Evolutionary conservation across 2,888 invertebrate genomes (phyloP).

Genomic region (Ormyrus thymus): DNA sequence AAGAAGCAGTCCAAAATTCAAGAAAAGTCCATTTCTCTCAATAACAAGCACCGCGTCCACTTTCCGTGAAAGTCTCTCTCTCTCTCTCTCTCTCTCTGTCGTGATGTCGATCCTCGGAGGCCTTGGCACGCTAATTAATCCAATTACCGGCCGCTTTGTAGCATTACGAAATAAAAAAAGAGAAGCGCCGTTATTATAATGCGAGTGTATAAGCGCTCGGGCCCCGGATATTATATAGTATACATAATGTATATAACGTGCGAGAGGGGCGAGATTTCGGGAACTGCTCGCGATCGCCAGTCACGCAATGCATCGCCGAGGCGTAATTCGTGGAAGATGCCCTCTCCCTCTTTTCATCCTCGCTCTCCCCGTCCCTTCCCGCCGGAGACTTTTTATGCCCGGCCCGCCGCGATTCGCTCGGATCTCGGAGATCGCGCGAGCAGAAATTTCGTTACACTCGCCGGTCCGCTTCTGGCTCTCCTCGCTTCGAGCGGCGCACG

Average conservation of each 20-base stretch:
- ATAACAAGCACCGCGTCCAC: too few relatives aligned
- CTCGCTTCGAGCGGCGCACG: too few relatives aligned
- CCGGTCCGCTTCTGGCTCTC: too few relatives aligned
- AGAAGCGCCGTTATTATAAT: slow-evolving; percentile 54
- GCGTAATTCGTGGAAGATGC: slow-evolving; percentile 51
- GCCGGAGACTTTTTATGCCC: slow-evolving; percentile 3
- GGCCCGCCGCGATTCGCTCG: background rate
- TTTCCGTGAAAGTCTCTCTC: background rate
- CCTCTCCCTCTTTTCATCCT: background rate
- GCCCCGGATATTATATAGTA: slow-evolving; percentile 20
- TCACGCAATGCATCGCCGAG: slow-evolving; percentile 53
- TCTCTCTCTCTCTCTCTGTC: slow-evolving; percentile 13
- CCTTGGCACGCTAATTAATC: slow-evolving; percentile 52
- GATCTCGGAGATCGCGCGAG: slow-evolving; percentile 16
- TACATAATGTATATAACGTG: slow-evolving; percentile 5
- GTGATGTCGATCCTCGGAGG: slow-evolving; percentile 26
- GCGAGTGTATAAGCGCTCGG: background rate
- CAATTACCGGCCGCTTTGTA: slow-evolving; percentile 52
- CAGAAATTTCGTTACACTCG: background rate
- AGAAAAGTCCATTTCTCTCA: background rate
- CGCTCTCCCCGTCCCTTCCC: background rate
- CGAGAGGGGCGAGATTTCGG: slow-evolving; percentile 42
- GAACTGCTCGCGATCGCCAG: slow-evolving; percentile 15
- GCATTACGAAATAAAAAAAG: slow-evolving; percentile 52
- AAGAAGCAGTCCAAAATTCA: background rate